phyloP scores from a whole-genome alignment of 2,113 vertebrate genomes.

The Aleadryas rufinucha region DNA sequence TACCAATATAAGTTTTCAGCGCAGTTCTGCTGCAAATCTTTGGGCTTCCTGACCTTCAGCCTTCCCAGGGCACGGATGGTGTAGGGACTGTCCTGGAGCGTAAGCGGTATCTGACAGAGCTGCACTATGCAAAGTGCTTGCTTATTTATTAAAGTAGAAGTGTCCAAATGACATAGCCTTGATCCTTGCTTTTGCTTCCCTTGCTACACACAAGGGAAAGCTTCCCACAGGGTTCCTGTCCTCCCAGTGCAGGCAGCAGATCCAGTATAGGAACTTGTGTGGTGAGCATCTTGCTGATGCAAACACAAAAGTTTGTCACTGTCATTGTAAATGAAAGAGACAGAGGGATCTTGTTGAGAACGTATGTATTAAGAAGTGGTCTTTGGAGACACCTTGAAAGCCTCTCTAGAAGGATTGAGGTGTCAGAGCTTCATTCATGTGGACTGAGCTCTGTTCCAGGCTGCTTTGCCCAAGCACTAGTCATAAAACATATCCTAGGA shows the following conservation, averaged over 20 bases:
- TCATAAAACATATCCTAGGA: not conserved
- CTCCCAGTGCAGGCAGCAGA: not conserved
- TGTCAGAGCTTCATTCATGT: not conserved
- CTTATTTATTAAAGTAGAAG: not conserved
- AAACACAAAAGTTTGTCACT: not conserved
- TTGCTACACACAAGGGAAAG: not conserved
- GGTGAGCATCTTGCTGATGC: not conserved
- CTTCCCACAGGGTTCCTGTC: not conserved
- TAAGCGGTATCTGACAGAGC: not conserved
- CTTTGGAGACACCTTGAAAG: not conserved
- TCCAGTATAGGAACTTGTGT: not conserved
- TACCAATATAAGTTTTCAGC: not conserved
- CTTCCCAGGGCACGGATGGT: accelerated
- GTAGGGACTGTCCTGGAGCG: not conserved
- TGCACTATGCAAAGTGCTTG: not conserved
- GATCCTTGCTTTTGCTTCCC: not conserved
- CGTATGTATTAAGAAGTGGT: accelerated
- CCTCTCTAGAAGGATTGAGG: not conserved
- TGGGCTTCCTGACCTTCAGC: not conserved
- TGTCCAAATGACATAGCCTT: not conserved
- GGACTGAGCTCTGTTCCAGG: not conserved
- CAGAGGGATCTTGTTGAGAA: not conserved
- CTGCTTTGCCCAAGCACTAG: not conserved
- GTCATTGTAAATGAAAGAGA: not conserved
- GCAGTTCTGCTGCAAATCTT: not conserved